Base-by-base conservation (phyloP, 2,797 vertebrate species). In the Cyclopterus lumpus region DNA sequence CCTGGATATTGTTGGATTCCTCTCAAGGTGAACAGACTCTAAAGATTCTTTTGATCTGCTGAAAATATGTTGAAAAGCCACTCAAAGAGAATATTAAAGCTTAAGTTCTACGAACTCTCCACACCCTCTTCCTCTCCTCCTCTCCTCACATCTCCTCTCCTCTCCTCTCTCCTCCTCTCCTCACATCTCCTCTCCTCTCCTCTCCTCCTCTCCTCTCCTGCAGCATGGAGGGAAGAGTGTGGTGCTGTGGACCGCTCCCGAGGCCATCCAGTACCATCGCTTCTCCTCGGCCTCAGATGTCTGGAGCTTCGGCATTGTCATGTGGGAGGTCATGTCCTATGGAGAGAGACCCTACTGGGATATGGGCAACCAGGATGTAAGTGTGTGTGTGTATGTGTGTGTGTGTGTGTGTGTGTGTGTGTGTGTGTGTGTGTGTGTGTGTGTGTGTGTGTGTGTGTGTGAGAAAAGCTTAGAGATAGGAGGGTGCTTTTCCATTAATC, bases 301-400 rank as follows among this genome's bases (percentile, higher is more conserved):
- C 12, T 99, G 97, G 97, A 98, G 97, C 93, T 99, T 97, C 0
- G 97, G 97, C 26, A 97, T 99, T 8, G 94, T 98, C 91, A 98
- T 99, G 97, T 99, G 97, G 97, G 97, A 99, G 77, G 97, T 99
- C 66, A 97, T 99, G 97, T 98, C 97, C 81, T 99, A 96, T 0
- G 97, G 97, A 53, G 97, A 99, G 92, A 94, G 97, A 71, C 97
- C 97, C 63, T 99, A 99, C 94, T 99, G 97, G 97, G 97, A 99
- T 87, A 99, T 99, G 97, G 97, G 97, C 89, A 96, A 97, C 92
- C 97, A 98, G 89, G 97, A 99, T 0, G 97, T 99, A 93, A 96
- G 97, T 96, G 36, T 80, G 68, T 67, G 8, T 12, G 40, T 42
- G 40, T 42, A 34, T 34, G 34, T 34, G 3, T 6, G 36, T 44